Base-by-base conservation (phyloP, 1,140 invertebrate genomes). In the Ostrea edulis region DNA sequence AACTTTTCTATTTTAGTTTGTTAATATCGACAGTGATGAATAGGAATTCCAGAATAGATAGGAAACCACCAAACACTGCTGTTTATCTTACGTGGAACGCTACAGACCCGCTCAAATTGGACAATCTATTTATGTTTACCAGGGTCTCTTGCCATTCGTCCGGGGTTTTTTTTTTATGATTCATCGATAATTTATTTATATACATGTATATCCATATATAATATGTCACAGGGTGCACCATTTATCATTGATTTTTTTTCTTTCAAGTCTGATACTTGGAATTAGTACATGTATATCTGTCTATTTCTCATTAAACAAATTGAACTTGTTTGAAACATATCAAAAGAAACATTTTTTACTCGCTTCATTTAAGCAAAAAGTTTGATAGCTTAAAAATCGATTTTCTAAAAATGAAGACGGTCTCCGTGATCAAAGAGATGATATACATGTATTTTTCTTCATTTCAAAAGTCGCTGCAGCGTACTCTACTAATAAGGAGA, bases 1-100 rank as follows among this genome's bases (percentile, higher is more conserved):
- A 71, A 71, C 25, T 71, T 71, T 71, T 71, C 68, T 71, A 71
- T 71, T 71, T 71, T 71, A 71, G 68, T 71, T 71, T 71, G 68
- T 71, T 71, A 71, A 71, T 71, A 71, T 71, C 68, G 29, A 71
- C 29, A 71, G 22, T 71, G 68, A 71, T 71, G 68, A 71, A 71
- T 71, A 71, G 68, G 29, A 25, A 71, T 71, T 71, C 68, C 68
- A 29, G 29, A 8, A 14, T 35, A 29, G 68, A 35, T 71, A 71
- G 68, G 68, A 71, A 71, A 71, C 68, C 68, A 35, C 68, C 25
- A 71, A 14, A 71, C 68, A 25, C 29, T 25, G 12, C 8, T 25
- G 68, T 71, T 71, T 71, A 71, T 71, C 68, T n/a, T 62, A 17
- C 55, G 17, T n/a, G 55, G 12, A 25, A 25, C 9, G 9, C 68